phyloP scores from a whole-genome alignment of 2,797 vertebrate species.

The Astyanax mexicanus region DNA sequence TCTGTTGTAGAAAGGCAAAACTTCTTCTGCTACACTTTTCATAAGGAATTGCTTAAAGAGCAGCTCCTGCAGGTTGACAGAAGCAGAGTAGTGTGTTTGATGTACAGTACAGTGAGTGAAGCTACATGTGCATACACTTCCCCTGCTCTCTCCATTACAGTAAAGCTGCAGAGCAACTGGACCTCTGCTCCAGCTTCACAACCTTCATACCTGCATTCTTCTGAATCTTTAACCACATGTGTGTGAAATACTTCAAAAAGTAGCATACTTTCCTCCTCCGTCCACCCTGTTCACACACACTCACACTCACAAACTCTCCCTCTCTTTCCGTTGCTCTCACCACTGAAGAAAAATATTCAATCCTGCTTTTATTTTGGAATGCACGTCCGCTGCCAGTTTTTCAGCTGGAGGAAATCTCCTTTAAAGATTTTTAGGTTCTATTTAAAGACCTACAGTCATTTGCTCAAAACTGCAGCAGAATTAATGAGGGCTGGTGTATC shows the following conservation, averaged over 20 bases:
- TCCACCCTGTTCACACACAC: not conserved
- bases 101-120: no score
- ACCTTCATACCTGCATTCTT: not conserved
- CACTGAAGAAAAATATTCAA: not conserved
- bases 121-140: not conserved
- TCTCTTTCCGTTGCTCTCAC: not conserved
- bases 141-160: not conserved
- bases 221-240: conserved; percentile 12
- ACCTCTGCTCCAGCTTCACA: not conserved
- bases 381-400: not conserved
- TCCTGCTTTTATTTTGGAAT: conserved; percentile 5
- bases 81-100: no score
- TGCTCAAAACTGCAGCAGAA: not conserved
- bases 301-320: not conserved
- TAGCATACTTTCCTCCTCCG: not conserved
- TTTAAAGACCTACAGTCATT: not conserved
- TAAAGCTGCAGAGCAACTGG: not conserved
- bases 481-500: not conserved
- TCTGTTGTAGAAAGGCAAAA: no score
- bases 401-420: conserved; percentile 6
- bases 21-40: no score
- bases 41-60: no score
- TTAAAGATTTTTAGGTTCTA: not conserved
- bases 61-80: no score
- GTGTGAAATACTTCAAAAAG: conserved; percentile 8